These are phyloP conservation scores for Limanda limanda DNA, from an alignment of 2,113 vertebrate species.

Conservation along the genomic window DNA sequence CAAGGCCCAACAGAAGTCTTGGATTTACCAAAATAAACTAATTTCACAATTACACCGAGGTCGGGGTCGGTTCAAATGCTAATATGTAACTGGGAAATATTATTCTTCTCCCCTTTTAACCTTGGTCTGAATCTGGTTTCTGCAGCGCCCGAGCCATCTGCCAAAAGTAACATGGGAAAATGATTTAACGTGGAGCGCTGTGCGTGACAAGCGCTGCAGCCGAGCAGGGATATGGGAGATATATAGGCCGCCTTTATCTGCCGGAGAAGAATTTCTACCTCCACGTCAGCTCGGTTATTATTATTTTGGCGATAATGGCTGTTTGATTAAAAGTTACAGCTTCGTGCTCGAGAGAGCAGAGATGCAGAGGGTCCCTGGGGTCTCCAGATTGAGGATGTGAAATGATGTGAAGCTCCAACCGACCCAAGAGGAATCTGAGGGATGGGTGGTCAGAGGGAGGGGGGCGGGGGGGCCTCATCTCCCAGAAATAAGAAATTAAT, in stretches of 20 bases:
- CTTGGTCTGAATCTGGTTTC: slow-evolving; percentile 36
- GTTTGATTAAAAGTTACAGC: neutral
- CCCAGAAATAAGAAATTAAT: slow-evolving; percentile 72
- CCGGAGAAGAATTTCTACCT: slow-evolving; percentile 15
- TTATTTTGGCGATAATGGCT: slow-evolving; percentile 35
- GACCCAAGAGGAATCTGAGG: slow-evolving; percentile 66
- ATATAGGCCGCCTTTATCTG: slow-evolving; percentile 47
- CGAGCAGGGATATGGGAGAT: slow-evolving; percentile 40
- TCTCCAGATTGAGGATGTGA: slow-evolving; percentile 65
- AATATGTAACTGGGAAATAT: slow-evolving; percentile 59
- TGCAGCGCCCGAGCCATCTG: slow-evolving; percentile 25
- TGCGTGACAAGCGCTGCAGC: slow-evolving; percentile 64
- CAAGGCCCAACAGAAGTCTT: slow-evolving; percentile 47
- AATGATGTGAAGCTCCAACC: slow-evolving; percentile 66
- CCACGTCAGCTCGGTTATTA: slow-evolving; percentile 32
- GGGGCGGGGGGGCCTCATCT: slow-evolving; percentile 34
- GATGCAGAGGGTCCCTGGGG: slow-evolving; percentile 46
- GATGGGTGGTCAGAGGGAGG: slow-evolving; percentile 64
- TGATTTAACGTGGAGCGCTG: slow-evolving; percentile 60
- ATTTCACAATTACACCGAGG: slow-evolving; percentile 61
- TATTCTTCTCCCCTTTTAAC: slow-evolving; percentile 58
- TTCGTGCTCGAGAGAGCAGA: slow-evolving; percentile 27
- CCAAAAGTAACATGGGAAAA: slow-evolving; percentile 74
- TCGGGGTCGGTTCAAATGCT: slow-evolving; percentile 62
- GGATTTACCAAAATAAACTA: slow-evolving; percentile 71